A percentile compares a stretch with the other conserved stretches of the same genome.
phyloP scores from a whole-genome alignment of 2,888 invertebrate species.

The Tetanocera ferruginea region DNA sequence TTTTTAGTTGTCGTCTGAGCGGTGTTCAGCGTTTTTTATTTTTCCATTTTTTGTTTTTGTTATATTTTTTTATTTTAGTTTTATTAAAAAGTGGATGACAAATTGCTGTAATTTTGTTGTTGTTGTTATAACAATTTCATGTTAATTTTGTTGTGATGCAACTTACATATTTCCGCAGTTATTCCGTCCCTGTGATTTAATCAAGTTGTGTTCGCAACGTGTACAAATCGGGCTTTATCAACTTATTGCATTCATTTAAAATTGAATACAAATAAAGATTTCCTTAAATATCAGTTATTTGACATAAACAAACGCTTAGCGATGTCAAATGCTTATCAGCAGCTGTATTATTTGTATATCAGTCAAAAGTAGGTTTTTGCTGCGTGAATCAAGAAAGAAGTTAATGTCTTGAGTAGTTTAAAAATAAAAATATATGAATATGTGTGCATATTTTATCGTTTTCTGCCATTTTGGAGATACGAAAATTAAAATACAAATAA shows the following conservation, averaged over 20 bases:
- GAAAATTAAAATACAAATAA: background rate
- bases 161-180: background rate
- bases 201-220: background rate
- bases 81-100: background rate
- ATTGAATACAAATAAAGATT: background rate
- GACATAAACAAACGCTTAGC: background rate
- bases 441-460: background rate
- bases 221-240: background rate
- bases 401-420: no score
- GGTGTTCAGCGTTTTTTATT: background rate
- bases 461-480: background rate
- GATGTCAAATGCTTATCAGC: background rate
- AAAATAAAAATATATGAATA: background rate
- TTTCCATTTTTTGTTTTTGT: background rate
- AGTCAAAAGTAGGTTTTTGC: no score
- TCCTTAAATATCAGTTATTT: background rate
- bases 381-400: no score
- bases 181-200: background rate
- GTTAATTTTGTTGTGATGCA: background rate
- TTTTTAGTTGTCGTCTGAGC: constrained; percentile 12
- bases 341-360: background rate
- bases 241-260: background rate
- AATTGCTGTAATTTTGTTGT: background rate
- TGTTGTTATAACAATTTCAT: background rate
- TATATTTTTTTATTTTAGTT: background rate